Conservation (phyloP, 2,797 vertebrate genomes). For the Parotocinclus haroldoi region DNA sequence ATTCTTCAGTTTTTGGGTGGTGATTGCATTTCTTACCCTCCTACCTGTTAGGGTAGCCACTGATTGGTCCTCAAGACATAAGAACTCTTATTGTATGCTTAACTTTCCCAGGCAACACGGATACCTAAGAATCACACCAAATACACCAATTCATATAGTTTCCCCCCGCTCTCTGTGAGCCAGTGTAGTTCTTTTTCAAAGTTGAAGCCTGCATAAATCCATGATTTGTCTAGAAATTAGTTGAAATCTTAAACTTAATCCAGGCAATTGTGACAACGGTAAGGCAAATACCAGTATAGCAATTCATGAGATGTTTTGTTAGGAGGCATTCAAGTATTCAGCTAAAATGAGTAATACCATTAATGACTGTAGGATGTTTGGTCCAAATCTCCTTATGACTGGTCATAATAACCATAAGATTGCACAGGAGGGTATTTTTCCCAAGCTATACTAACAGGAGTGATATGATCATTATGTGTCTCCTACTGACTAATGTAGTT, state of each 20-base stretch:
- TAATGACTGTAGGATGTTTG: neutral
- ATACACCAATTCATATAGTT: too few relatives aligned
- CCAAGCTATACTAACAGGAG: neutral
- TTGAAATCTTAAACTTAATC: too few relatives aligned
- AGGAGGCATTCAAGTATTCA: too few relatives aligned
- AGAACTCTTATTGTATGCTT: neutral
- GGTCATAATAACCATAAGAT: neutral
- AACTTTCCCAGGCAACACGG: neutral
- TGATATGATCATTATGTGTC: neutral
- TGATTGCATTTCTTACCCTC: neutral
- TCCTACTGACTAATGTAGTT: conserved; percentile 2
- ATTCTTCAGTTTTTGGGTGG: neutral
- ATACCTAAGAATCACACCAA: neutral
- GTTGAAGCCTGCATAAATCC: too few relatives aligned
- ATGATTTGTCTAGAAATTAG: too few relatives aligned
- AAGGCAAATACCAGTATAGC: too few relatives aligned
- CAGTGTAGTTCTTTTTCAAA: too few relatives aligned
- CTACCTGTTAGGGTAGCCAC: neutral
- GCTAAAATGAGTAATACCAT: neutral
- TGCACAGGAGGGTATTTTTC: neutral
- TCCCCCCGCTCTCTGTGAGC: too few relatives aligned
- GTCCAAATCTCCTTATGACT: neutral
- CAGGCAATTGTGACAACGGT: too few relatives aligned
- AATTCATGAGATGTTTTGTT: too few relatives aligned
- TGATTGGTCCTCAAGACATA: neutral